Conservation (phyloP, 1,140 invertebrate species). For the Magallana gigas region DNA sequence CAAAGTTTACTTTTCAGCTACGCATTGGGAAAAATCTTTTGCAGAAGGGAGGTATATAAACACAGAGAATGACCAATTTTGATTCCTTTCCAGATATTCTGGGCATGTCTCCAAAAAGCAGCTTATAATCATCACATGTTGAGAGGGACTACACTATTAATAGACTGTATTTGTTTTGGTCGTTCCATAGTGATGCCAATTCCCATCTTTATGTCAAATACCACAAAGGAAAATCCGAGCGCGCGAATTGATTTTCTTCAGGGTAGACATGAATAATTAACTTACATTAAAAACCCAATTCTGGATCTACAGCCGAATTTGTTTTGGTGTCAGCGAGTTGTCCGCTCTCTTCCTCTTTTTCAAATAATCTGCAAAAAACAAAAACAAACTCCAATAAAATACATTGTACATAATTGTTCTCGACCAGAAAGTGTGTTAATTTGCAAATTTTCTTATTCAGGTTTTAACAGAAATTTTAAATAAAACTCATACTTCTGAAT, state of each 20-base stretch:
- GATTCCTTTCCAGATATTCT: slow-evolving; percentile 8
- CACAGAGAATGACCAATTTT: neutral
- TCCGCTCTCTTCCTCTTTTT: slow-evolving; percentile 8
- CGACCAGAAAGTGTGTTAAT: no score
- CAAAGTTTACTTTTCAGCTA: no score
- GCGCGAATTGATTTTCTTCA: neutral
- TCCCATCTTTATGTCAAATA: slow-evolving; percentile 8
- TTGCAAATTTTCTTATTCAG: no score
- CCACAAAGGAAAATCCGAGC: slow-evolving; percentile 7
- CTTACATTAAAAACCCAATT: neutral
- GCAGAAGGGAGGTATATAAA: neutral
- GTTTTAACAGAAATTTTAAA: no score
- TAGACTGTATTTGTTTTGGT: slow-evolving; percentile 22
- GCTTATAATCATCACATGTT: slow-evolving; percentile 26
- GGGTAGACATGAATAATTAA: slow-evolving; percentile 28
- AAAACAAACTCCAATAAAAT: neutral
- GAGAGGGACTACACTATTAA: slow-evolving; percentile 5
- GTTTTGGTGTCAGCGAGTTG: neutral
- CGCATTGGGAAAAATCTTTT: no score
- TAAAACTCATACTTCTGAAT: no score
- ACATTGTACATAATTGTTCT: no score
- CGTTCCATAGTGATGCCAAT: slow-evolving; percentile 2
- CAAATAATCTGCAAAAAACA: neutral
- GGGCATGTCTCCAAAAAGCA: neutral
- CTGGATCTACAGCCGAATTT: neutral